Evolutionary conservation across 2,113 vertebrate species (phyloP).

Genomic region (Australoheros scitulus): DNA sequence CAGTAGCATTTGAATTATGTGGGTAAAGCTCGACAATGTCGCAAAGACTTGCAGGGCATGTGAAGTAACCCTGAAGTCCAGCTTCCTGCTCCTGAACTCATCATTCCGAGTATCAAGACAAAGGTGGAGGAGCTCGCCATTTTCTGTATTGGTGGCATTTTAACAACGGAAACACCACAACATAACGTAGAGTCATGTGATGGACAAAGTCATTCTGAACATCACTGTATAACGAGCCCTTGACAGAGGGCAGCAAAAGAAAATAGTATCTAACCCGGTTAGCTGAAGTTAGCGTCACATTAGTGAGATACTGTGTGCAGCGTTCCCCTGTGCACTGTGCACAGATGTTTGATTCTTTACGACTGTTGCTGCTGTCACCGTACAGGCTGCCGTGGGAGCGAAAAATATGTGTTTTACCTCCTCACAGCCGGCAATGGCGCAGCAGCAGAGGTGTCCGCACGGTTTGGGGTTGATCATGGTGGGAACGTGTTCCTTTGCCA

Average conservation of each 20-base stretch:
- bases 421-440: constrained; percentile 91
- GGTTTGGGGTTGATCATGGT: constrained; percentile 98
- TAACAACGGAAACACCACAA: not conserved
- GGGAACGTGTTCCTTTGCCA: constrained; percentile 88
- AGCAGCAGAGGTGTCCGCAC: constrained; percentile 98
- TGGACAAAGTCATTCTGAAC: not conserved
- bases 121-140: not conserved
- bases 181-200: not conserved
- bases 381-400: not conserved
- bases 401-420: constrained; percentile 79
- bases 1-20: not conserved
- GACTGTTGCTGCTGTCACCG: not conserved
- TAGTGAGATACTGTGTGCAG: not conserved
- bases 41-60: not conserved
- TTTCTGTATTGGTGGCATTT: not conserved
- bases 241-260: too few relatives aligned
- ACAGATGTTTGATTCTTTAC: not conserved
- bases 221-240: too few relatives aligned
- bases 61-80: not conserved
- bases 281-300: not conserved
- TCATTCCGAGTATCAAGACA: not conserved
- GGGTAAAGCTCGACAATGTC: not conserved
- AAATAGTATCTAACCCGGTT: not conserved
- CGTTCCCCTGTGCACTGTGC: too few relatives aligned
- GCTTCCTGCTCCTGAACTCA: not conserved